Base-by-base conservation (phyloP, 2,888 invertebrate species). In the Griposia aprilina region DNA sequence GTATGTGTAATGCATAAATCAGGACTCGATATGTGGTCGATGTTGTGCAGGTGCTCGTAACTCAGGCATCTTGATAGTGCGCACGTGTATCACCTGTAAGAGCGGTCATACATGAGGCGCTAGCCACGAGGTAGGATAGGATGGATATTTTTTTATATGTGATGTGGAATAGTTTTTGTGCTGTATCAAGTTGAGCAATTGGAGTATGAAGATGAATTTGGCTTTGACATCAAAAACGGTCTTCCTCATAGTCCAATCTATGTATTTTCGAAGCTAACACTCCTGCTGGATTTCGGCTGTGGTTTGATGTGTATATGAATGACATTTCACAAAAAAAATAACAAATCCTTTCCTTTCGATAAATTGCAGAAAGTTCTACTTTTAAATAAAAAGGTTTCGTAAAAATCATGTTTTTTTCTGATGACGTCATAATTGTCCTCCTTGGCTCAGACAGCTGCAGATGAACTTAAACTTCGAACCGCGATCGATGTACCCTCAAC, bases 1-100 rank as follows among this genome's bases (percentile, higher is more conserved):
- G 15, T 70, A 48, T 69, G 36, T 50, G 63, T 82, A 68, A 79
- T 82, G 71, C 80, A 83, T 82, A 83, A 79, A 83, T 83, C 79
- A 69, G 41, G 8, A 17, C n/a, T 57, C 50, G 20, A 26, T 57
- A 76, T 72, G 26, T 69, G 10, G 63, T 57, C 55, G 41, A 55
- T 62, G 26, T 48, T 20, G 36, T 60, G 63, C 20, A 52, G 55
- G 69, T 30, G 63, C 67, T 74, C 84, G 84, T 83, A 74, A 82
- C 79, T 74, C 67, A 20, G 13, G 30, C n/a, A 48, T 55, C 74
- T 69, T 15, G 59, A 63, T 55, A 60, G n/a, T 17, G 69, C 67
- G 20, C 60, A 30, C 52, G 52, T 70, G 50, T 66, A n/a, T 23
- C 70, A 26, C n/a, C 17, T 52, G 59, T 72, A 60, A 81, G 60